Base-by-base conservation (phyloP, 2,888 invertebrate genomes). In the Euplagia quadripunctaria region DNA sequence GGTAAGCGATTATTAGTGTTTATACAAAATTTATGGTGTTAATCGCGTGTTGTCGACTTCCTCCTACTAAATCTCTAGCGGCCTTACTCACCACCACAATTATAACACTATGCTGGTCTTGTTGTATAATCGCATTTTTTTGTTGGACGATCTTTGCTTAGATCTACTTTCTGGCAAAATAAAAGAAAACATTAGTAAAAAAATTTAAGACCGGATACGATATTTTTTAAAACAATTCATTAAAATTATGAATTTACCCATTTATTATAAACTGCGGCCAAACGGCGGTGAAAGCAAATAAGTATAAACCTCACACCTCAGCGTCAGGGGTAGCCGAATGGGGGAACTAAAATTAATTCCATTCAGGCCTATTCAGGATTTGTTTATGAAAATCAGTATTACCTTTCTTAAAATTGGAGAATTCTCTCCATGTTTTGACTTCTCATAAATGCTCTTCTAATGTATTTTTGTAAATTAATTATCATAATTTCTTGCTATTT, bases 321-420 rank as follows among this genome's bases (percentile, higher is more conserved):
- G 74, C 55, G 49, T 68, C 42, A 74, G 70, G 67, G 64, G 55
- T 58, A 75, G 72, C 51, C 76, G 9, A 72, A 72, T 43, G 9
- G 20, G 4, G 20, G 1, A 16, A 42, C 14, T 42, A 52, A 55
- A 58, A 58, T 58, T 20, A 58, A 58, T 68, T 20, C 20, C 8
- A 20, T 49, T 55, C n/a, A n/a, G n/a, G 69, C 79, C 79, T 17
- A 64, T 68, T 72, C 55, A 16, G 20, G 42, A 69, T 74, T 81
- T 84, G 80, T 78, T 80, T 79, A 72, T 68, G 58, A 70, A 74
- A 83, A 77, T 74, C 65, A 65, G 51, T 68, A 17, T 68, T 55
- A 61, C 55, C 58, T 70, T 81, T 73, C 65, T 55, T 76, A 72
- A 74, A 71, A 67, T 75, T 41, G 11, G 20, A 65, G 67, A 70